Evolutionary conservation across 2,797 vertebrate species (phyloP), one percentile per base, ranked within the genome.

Genomic region (Cynopterus sphinx): DNA sequence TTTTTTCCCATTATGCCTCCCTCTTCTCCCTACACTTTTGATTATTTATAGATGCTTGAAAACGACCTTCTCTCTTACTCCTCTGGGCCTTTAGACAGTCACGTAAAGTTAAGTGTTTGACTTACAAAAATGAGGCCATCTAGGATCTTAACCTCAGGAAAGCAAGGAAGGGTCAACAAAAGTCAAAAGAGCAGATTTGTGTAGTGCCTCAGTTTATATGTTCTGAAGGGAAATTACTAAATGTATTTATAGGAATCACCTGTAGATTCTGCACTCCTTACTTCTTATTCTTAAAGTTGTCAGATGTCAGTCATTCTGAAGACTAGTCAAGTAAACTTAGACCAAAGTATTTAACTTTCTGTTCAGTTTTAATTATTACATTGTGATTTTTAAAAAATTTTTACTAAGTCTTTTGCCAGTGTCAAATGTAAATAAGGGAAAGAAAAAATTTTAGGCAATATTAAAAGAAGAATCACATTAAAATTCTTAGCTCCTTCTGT

Each of bases 21-120:
- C 65, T 96, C 84, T 92, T 93, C 91, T 96, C 43, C 61, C 90
- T 96, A 81, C 49, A 91, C 67, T 94, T 96, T 82, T 73, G 86
- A 88, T 97, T 97, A 97, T 97, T 97, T 97, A 97, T 94, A 91
- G 95, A 85, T 97, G 75, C 92, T 93, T 94, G 71, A 78, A 93
- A 87, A 87, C 96, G 95, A 96, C 95, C 93, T 97, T 97, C 97
- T 92, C 59, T 68, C n/a, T 67, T 67, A 57, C 83, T 94, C 93
- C 71, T 75, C 79, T 86, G 94, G 85, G 90, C 9, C n/a, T 73
- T 39, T 63, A 12, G n/a, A n/a, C n/a, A n/a, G n/a, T n/a, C n/a
- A n/a, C n/a, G n/a, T n/a, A n/a, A n/a, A n/a, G n/a, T n/a, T n/a
- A 46, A 70, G 65, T 57, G 22, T 57, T 71, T 77, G 78, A 10